These are phyloP conservation scores for Petromus typicus DNA, from an alignment of 2,113 vertebrate species.

Conservation along the genomic window DNA sequence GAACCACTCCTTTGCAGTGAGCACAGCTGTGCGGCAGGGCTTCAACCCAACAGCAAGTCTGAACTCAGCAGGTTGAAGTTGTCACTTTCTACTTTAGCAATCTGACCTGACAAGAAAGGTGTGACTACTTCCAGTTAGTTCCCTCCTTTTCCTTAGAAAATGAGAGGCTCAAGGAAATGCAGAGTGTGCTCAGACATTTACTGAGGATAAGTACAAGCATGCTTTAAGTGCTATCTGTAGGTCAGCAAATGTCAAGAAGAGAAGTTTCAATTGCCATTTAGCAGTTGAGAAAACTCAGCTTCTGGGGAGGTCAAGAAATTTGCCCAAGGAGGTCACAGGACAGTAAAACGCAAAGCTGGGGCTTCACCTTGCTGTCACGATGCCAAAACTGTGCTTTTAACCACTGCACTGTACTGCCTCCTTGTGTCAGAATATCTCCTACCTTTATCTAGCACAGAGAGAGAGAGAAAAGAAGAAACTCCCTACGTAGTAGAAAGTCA, in stretches of 20 bases:
- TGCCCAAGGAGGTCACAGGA: neutral
- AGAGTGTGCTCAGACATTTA: neutral
- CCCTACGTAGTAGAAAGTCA: neutral
- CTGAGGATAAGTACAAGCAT: neutral
- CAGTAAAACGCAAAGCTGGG: neutral
- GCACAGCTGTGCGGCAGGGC: neutral
- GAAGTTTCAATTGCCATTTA: neutral
- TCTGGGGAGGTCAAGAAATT: slow-evolving; percentile 14
- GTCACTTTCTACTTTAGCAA: neutral
- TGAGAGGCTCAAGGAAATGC: neutral
- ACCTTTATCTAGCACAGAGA: neutral
- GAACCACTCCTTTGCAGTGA: too few relatives aligned
- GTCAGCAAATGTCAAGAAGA: neutral
- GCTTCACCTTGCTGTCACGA: neutral
- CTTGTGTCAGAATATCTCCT: slow-evolving; percentile 57
- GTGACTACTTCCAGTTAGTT: neutral
- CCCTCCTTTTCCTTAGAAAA: neutral
- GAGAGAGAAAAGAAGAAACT: slow-evolving; percentile 10
- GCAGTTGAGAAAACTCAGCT: neutral
- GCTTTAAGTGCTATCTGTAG: neutral
- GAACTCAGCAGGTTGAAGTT: neutral
- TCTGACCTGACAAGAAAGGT: neutral
- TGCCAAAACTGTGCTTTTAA: neutral
- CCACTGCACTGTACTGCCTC: slow-evolving; percentile 66
- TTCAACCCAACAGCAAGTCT: neutral